These are phyloP conservation scores for Galbula dea DNA, from an alignment of 2,113 vertebrate species.

Conservation along the genomic window DNA sequence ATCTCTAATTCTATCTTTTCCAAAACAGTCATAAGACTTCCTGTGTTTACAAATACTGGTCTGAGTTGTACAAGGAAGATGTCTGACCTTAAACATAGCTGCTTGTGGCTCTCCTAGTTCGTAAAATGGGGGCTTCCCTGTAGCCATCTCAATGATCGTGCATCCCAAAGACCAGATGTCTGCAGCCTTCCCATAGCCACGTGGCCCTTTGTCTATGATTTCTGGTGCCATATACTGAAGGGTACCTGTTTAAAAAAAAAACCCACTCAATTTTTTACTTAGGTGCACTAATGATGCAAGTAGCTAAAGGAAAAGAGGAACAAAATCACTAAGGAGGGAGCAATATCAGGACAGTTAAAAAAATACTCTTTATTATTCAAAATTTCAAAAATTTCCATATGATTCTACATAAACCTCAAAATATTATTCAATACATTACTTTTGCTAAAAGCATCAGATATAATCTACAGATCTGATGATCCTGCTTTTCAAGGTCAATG, in stretches of 20 bases:
- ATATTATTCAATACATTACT: background rate
- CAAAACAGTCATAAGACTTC: background rate
- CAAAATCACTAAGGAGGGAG: background rate
- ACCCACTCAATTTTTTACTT: background rate
- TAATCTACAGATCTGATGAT: background rate
- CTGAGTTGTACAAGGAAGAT: background rate
- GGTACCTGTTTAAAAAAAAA: slow-evolving; percentile 81
- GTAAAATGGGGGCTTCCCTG: slow-evolving; percentile 95
- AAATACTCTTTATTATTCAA: background rate
- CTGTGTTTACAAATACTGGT: background rate
- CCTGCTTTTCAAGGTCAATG: background rate
- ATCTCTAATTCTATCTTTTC: background rate
- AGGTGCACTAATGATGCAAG: background rate
- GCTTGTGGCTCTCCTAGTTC: slow-evolving; percentile 97
- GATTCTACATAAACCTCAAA: background rate
- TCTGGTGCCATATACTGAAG: slow-evolving; percentile 99
- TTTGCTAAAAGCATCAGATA: background rate
- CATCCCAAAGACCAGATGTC: slow-evolving; percentile 99
- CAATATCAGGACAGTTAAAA: background rate
- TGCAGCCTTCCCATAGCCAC: slow-evolving; percentile 95
- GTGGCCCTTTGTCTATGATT: slow-evolving; percentile 97
- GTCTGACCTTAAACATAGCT: slow-evolving; percentile 96
- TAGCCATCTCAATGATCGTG: slow-evolving; percentile 99
- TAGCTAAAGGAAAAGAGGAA: background rate
- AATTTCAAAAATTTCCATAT: background rate